Evolutionary conservation across 92 coral and sea anemone genomes (phyloP), one percentile per base, ranked within the genome.

Genomic region (Palythoa grandiflora): DNA sequence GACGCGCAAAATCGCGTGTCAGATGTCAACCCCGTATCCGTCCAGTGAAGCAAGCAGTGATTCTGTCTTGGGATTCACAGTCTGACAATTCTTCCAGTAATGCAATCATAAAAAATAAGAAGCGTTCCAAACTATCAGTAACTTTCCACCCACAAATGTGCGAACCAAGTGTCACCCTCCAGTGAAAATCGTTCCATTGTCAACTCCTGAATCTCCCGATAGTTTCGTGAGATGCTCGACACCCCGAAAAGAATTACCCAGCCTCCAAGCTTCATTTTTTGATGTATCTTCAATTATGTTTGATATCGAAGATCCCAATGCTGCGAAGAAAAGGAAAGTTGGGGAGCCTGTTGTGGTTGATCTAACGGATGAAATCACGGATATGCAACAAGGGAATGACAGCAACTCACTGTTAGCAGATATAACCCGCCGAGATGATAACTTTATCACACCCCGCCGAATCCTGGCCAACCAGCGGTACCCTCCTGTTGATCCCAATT

Each of bases 371-470:
- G 73, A 68, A 68, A 68, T 21, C 21, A 68, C 73, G 35, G 38
- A 21, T 68, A 68, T 20, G 40, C 38, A 68, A 68, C 39, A 68
- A 68, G 73, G 39, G 1, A 68, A 68, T 39, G 39, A 68, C 73
- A 68, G 73, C 73, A 68, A 20, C n/a, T 68, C 71, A 28, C 73
- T 68, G 73, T 68, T 68, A 68, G 73, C 73, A 20, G 73, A 68
- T 21, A 68, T 68, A 20, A 65, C 21, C 5, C 71, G 71, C 71
- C 36, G 71, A 65, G 71, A 65, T 65, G 71, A 65, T 19, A 65
- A 65, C 71, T 65, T 65, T 19, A 68, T 4, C n/a, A 68, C 73
- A 20, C 73, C 14, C 9, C 40, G 40, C 1, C 14, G 66, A 68
- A 68, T 68, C 73, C 39, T 68, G 4, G 38, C 73, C 11, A 20